Evolutionary conservation across 2,888 invertebrate species (phyloP), one percentile per base, ranked within the genome.

Genomic region (Drosophila borborema): DNA sequence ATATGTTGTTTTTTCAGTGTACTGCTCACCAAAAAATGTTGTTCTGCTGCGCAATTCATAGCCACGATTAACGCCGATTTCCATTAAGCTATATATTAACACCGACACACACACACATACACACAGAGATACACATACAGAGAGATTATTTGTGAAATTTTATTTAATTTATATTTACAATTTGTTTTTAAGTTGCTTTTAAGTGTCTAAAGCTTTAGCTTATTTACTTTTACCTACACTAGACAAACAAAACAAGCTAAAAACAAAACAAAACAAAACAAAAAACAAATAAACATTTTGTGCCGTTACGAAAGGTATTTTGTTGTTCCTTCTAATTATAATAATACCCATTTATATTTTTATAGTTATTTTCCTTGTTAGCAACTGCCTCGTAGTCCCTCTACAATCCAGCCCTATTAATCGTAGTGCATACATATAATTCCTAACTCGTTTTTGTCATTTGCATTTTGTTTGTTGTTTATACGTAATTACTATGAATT

Each of bases 1-100:
- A 80, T 80, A 88, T 81, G 81, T 82, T 89, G 80, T 91, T 83
- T 81, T 89, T 90, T 87, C 81, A 91, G 84, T 90, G 90, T 89
- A 81, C 82, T 82, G 82, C 90, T 82, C 86, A 86, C 82, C 82
- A 81, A 78, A 76, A 81, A 81, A 76, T 78, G 82, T 80, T 89
- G 80, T 88, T 82, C 76, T 80, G 87, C 85, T 81, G 84, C 83
- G 87, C 82, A 89, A 89, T 58, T 77, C 71, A 81, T 80, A 82
- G 77, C 81, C 78, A 83, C 82, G 81, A 80, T 78, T 85, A 90
- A 82, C 88, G 89, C 90, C 91, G 90, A 88, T 86, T 77, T 77
- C 80, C 83, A 84, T 77, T 81, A 88, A 80, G 90, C 91, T 85
- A 80, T 81, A 81, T 64, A 71, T 62, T 46, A 56, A 62, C 64